Percentiles rank a stretch among this genome's conserved stretches.
phyloP scores from a whole-genome alignment of 2,113 vertebrate genomes.

The Cyphomyrus plagiostoma region DNA sequence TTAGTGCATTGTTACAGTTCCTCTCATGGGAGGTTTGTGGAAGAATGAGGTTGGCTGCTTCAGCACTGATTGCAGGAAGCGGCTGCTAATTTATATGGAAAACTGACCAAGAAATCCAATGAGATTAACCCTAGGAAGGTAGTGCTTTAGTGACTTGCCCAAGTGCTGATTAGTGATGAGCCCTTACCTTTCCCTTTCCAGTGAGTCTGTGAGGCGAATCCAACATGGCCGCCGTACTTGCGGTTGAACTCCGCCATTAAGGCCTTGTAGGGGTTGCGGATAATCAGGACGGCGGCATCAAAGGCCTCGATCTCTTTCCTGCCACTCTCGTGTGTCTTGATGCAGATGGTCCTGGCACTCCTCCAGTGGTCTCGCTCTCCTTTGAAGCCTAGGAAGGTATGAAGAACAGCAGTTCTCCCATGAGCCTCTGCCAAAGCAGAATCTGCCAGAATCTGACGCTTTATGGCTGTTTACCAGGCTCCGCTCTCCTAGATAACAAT shows the following conservation, averaged over 20 bases:
- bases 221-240: slow-evolving; percentile 89
- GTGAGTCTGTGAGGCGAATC: slow-evolving; percentile 87
- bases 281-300: slow-evolving; percentile 80
- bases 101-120: background rate
- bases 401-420: background rate
- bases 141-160: background rate
- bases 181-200: slow-evolving; percentile 90
- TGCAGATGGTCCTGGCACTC: slow-evolving; percentile 85
- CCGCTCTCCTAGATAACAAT: background rate
- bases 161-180: background rate
- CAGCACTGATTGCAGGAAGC: background rate
- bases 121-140: background rate
- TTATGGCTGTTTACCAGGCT: background rate
- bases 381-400: slow-evolving; percentile 75
- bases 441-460: background rate
- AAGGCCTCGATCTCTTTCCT: slow-evolving; percentile 90
- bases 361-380: slow-evolving; percentile 93
- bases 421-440: background rate
- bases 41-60: background rate
- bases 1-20: background rate
- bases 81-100: background rate
- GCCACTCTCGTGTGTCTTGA: slow-evolving; percentile 94
- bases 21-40: background rate
- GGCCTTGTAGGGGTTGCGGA: slow-evolving; percentile 93
- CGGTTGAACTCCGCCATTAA: slow-evolving; percentile 98